Percentiles rank a stretch among this genome's conserved stretches.
Conservation (phyloP, 2,797 vertebrate species). For the Oceanodroma leucorhoa region DNA sequence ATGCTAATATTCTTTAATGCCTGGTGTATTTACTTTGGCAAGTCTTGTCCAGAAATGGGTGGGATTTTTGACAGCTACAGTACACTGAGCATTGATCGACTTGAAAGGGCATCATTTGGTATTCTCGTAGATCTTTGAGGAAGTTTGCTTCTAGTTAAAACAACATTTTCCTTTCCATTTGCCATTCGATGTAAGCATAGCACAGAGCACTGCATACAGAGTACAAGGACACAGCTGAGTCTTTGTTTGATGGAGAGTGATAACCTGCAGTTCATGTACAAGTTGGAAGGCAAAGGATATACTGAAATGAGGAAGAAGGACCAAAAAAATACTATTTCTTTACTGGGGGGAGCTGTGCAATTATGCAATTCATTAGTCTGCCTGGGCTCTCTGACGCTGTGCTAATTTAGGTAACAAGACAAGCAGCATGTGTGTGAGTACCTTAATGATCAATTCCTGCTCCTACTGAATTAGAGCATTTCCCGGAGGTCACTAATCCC, state of each 20-base stretch:
- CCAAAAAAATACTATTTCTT: neutral
- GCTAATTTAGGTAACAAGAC: neutral
- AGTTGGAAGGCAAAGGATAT: neutral
- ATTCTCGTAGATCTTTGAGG: conserved; percentile 33
- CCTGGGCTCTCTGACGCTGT: neutral
- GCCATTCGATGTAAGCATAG: neutral
- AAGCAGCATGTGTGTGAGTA: neutral
- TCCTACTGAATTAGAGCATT: neutral
- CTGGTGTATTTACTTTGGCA: conserved; percentile 35
- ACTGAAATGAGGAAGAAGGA: neutral
- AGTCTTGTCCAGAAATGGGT: conserved; percentile 34
- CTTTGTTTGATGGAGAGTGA: neutral
- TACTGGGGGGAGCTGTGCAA: neutral
- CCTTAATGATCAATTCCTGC: neutral
- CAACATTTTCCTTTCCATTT: conserved; percentile 16
- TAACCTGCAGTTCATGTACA: neutral
- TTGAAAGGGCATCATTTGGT: conserved; percentile 53
- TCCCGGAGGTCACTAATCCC: neutral
- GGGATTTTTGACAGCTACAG: conserved; percentile 55
- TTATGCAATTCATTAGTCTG: neutral
- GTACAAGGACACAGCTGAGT: neutral
- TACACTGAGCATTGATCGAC: conserved; percentile 50
- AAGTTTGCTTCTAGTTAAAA: conserved; percentile 49
- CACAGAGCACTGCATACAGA: neutral
- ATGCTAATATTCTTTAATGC: conserved; percentile 41